Percentiles rank a stretch among this genome's conserved stretches.
Evolutionary conservation across 2,113 vertebrate genomes (phyloP).

Genomic region (Phalacrocorax brasilianus): DNA sequence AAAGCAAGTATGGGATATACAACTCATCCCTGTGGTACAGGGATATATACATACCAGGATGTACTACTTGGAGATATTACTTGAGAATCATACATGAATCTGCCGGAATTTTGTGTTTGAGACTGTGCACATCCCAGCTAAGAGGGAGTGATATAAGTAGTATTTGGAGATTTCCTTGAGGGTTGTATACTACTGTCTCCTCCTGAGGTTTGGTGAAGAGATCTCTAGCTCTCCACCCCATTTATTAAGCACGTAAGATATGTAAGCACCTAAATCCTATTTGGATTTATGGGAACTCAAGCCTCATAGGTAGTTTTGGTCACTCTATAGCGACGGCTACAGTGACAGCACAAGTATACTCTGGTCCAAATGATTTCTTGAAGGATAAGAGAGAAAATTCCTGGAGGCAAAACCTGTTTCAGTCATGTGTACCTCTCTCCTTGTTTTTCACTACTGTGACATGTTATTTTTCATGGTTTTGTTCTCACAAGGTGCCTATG

Average conservation of each 20-base stretch:
- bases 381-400: not conserved
- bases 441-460: not conserved
- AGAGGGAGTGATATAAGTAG: not conserved
- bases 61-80: not conserved
- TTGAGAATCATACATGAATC: not conserved
- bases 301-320: not conserved
- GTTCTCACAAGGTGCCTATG: not conserved
- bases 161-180: not conserved
- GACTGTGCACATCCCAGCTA: not conserved
- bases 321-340: not conserved
- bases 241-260: not conserved
- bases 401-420: not conserved
- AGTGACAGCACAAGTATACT: not conserved
- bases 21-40: not conserved
- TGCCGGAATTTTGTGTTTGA: not conserved
- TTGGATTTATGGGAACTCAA: not conserved
- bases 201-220: not conserved
- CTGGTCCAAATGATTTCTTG: rapidly evolving
- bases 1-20: not conserved
- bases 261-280: not conserved
- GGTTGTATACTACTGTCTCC: not conserved
- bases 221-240: not conserved
- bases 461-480: not conserved
- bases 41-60: not conserved
- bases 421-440: not conserved